Percentiles rank a stretch among this genome's conserved stretches.
Conservation (phyloP, 2,797 vertebrate genomes). For the Gadopsis bispinosus region DNA sequence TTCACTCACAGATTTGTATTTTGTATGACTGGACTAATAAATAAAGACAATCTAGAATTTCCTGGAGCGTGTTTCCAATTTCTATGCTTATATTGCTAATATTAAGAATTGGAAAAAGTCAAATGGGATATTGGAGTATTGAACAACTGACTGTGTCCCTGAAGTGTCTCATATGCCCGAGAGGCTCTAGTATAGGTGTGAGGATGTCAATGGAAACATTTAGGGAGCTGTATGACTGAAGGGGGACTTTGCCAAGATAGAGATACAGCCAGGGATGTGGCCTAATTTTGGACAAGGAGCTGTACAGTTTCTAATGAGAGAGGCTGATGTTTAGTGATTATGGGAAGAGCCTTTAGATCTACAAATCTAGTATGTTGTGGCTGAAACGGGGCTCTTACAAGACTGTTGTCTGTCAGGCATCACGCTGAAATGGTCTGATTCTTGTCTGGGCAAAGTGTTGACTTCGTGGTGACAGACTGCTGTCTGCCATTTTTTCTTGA, state of each 20-base stretch:
- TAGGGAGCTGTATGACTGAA: conserved; percentile 4
- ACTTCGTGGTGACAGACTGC: conserved; percentile 25
- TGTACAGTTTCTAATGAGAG: conserved; percentile 4
- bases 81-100: not conserved
- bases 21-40: not conserved
- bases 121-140: not conserved
- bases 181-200: not conserved
- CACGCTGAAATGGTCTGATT: not conserved
- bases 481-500: conserved; percentile 35
- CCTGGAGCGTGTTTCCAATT: not conserved
- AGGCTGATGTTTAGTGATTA: not conserved
- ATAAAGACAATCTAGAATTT: not conserved
- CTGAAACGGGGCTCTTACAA: conserved; percentile 7
- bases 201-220: not conserved
- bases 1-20: not conserved
- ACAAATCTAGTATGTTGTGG: conserved; percentile 25
- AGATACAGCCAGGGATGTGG: conserved; percentile 14
- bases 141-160: conserved; percentile 1
- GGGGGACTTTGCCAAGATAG: conserved; percentile 5
- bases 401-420: conserved; percentile 14
- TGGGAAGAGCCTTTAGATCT: conserved; percentile 24
- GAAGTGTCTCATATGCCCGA: not conserved
- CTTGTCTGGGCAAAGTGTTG: conserved; percentile 6
- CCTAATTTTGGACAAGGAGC: conserved; percentile 15
- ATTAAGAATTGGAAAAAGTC: not conserved